phyloP scores from a whole-genome alignment of 2,797 vertebrate species.

The Microcaecilia unicolor region DNA sequence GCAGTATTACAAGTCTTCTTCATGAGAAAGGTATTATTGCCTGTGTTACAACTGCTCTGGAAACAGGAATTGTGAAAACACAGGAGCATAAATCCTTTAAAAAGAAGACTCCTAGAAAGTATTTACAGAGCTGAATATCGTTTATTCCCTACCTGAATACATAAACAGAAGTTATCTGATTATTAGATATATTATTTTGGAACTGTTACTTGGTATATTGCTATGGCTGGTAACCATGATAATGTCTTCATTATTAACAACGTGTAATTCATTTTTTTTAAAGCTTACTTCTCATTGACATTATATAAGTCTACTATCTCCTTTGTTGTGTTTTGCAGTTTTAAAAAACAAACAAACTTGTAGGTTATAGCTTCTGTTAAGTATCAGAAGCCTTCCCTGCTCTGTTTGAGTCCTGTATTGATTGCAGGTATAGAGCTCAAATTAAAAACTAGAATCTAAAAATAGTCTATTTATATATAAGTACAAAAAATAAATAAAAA shows the following conservation, averaged over 20 bases:
- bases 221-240: slow-evolving; percentile 97
- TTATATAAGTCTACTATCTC: slow-evolving; percentile 37
- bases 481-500: slow-evolving; percentile 5
- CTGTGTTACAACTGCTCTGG: neutral
- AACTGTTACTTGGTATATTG: slow-evolving; percentile 83
- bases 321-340: slow-evolving; percentile 47
- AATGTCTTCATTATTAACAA: slow-evolving; percentile 51
- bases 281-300: slow-evolving; percentile 47
- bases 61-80: slow-evolving; percentile 29
- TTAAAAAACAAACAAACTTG: slow-evolving; percentile 25
- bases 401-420: slow-evolving; percentile 75
- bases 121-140: slow-evolving; percentile 65
- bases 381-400: slow-evolving; percentile 27
- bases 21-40: neutral
- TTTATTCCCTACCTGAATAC: slow-evolving; percentile 77
- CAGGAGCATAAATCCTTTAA: slow-evolving; percentile 11
- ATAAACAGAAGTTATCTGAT: slow-evolving; percentile 73
- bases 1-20: neutral
- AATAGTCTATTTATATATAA: slow-evolving; percentile 21
- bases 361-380: slow-evolving; percentile 27
- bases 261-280: slow-evolving; percentile 38
- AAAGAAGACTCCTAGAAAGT: slow-evolving; percentile 42
- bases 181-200: slow-evolving; percentile 86
- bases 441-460: slow-evolving; percentile 21
- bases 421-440: slow-evolving; percentile 78